These are phyloP conservation scores for Suricata suricatta DNA, from an alignment of 2,113 vertebrate genomes.

Conservation along the genomic window DNA sequence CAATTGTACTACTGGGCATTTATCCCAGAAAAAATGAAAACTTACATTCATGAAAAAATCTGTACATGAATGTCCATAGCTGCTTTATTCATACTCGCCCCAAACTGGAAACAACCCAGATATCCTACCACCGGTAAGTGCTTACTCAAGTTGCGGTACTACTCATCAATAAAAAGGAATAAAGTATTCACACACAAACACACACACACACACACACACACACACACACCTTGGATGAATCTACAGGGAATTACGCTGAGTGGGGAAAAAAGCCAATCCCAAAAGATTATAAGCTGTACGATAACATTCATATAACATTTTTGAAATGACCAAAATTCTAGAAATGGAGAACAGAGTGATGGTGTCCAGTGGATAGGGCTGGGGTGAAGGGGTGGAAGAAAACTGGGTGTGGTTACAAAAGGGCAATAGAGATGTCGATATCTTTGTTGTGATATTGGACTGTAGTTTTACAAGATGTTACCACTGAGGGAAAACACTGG, in stretches of 20 bases:
- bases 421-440: neutral
- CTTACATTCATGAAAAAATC: neutral
- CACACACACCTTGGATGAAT: neutral
- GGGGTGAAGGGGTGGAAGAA: neutral
- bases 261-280: neutral
- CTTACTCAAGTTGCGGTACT: neutral
- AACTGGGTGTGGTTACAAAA: neutral
- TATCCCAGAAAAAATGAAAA: slow-evolving; percentile 59
- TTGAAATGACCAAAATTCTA: slow-evolving; percentile 47
- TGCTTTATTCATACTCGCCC: neutral
- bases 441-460: neutral
- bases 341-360: neutral
- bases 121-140: neutral
- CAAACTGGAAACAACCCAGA: slow-evolving; percentile 8
- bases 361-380: neutral
- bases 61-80: neutral
- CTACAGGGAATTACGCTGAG: slow-evolving; percentile 17
- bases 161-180: neutral
- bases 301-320: slow-evolving; percentile 19
- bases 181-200: neutral
- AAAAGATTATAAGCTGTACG: neutral
- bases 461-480: slow-evolving; percentile 35
- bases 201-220: neutral
- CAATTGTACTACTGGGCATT: slow-evolving; percentile 25
- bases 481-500: neutral